Conservation (phyloP, 1,140 invertebrate genomes). For the Eulimnadia texana region DNA sequence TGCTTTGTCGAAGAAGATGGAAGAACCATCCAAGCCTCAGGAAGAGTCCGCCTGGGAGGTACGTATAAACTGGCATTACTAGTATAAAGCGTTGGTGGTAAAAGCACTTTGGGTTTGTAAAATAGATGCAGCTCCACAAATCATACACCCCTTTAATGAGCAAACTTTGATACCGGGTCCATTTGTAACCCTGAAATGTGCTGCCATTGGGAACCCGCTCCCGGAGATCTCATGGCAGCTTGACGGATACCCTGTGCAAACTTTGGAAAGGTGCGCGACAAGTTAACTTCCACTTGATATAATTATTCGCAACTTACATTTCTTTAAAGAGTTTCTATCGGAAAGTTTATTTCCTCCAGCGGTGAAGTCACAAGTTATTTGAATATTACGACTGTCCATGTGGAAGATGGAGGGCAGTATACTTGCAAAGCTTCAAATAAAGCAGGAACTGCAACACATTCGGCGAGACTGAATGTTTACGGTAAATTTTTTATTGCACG, state of each 20-base stretch:
- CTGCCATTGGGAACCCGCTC: slow-evolving; percentile 76
- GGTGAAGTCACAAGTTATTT: slow-evolving; percentile 14
- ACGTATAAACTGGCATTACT: not conserved
- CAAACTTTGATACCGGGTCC: slow-evolving; percentile 78
- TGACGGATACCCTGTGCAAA: slow-evolving; percentile 70
- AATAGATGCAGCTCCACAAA: slow-evolving; percentile 65
- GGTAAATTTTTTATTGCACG: slow-evolving; percentile 27
- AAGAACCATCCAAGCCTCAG: slow-evolving; percentile 61
- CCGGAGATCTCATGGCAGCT: slow-evolving; percentile 76
- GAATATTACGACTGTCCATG: slow-evolving; percentile 66
- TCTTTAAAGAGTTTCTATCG: not conserved
- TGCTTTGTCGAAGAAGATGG: slow-evolving; percentile 49
- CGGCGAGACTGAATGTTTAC: slow-evolving; percentile 48
- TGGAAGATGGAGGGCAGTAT: slow-evolving; percentile 77
- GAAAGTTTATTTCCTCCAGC: not conserved
- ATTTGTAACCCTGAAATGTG: slow-evolving; percentile 73
- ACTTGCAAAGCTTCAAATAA: slow-evolving; percentile 63
- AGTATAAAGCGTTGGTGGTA: not conserved
- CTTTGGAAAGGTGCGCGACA: no score
- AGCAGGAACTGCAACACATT: slow-evolving; percentile 47
- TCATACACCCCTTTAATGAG: slow-evolving; percentile 76
- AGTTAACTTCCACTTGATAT: no score
- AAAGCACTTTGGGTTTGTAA: slow-evolving; percentile 3
- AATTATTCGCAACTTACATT: no score
- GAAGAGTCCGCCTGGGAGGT: slow-evolving; percentile 67